phyloP scores from a whole-genome alignment of 2,113 vertebrate genomes.

The Gopherus evgoodei region DNA sequence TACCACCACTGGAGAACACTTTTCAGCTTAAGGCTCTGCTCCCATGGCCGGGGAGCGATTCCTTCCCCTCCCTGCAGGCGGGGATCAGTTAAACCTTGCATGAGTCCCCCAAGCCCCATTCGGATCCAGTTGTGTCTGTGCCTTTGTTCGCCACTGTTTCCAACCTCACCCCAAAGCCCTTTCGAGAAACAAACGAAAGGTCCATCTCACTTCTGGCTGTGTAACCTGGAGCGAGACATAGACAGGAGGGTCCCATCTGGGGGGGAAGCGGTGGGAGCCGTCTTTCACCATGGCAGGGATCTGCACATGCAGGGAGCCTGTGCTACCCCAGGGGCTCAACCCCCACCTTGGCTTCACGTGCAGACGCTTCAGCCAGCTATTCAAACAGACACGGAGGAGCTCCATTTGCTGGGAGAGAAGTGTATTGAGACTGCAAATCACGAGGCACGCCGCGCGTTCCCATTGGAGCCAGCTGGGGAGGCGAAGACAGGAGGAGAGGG shows the following conservation, averaged over 20 bases:
- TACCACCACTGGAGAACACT: neutral
- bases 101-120: neutral
- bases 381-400: neutral
- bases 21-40: neutral
- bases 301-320: neutral
- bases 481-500: neutral
- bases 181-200: neutral
- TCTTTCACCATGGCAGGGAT: neutral
- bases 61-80: neutral
- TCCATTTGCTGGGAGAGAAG: neutral
- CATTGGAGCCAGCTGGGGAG: neutral
- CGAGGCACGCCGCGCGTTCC: neutral
- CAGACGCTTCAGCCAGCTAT: neutral
- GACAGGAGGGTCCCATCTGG: neutral
- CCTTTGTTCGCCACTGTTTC: neutral
- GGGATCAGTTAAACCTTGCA: neutral
- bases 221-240: neutral
- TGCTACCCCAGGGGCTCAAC: neutral
- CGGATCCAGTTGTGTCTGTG: neutral
- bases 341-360: neutral
- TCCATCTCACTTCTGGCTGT: neutral
- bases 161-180: neutral
- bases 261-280: neutral
- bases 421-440: neutral
- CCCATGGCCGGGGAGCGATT: accelerated